These are phyloP conservation scores for Rhinichthys osculus DNA, from an alignment of 2,797 vertebrate genomes.

Conservation along the genomic window DNA sequence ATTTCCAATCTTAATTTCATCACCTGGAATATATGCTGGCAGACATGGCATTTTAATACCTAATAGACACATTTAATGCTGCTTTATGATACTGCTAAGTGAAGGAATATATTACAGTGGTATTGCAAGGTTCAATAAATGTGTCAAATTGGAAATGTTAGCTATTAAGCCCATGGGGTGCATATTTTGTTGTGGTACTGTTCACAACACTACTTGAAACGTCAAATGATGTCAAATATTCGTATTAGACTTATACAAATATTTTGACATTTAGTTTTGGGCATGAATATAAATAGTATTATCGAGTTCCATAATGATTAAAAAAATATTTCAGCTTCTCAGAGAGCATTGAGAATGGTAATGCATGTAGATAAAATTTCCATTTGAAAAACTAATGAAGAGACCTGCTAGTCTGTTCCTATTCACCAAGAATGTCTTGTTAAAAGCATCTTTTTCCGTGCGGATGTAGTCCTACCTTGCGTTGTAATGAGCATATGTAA, in stretches of 20 bases:
- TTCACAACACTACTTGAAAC: not conserved
- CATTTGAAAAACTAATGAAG: conserved; percentile 51
- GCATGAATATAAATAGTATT: conserved; percentile 4
- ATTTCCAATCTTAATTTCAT: not conserved
- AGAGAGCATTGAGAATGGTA: not conserved
- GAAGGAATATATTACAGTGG: not conserved
- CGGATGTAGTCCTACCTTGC: conserved; percentile 32
- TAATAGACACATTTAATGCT: not conserved
- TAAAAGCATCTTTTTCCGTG: conserved; percentile 44
- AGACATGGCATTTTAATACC: conserved; percentile 12
- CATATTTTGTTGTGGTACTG: not conserved
- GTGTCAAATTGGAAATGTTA: conserved; percentile 43
- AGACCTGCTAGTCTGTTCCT: not conserved
- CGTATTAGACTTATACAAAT: not conserved
- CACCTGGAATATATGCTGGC: not conserved
- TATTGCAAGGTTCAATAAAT: conserved; percentile 36
- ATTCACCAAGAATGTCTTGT: conserved; percentile 54
- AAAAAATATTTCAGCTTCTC: not conserved
- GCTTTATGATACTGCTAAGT: not conserved
- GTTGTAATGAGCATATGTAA: conserved; percentile 55
- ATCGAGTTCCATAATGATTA: not conserved
- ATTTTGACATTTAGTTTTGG: conserved; percentile 2
- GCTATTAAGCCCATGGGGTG: not conserved
- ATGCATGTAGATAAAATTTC: not conserved
- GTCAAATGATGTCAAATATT: not conserved